These are phyloP conservation scores for Callospermophilus lateralis DNA, from an alignment of 2,113 vertebrate species.

Conservation along the genomic window DNA sequence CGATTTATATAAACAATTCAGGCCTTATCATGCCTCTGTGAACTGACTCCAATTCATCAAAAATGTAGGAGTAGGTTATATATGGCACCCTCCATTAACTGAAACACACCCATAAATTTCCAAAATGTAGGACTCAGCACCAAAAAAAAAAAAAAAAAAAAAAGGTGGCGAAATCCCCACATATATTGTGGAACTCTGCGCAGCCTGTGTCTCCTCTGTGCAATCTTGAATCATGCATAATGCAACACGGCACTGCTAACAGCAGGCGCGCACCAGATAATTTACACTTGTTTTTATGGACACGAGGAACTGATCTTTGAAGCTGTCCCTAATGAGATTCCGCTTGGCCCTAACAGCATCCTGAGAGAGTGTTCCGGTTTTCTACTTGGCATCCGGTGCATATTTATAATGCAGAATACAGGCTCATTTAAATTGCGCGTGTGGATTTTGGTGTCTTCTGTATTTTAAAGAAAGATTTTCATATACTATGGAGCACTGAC, in stretches of 20 bases:
- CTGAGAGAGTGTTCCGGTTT: constrained; percentile 87
- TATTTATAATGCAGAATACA: constrained; percentile 87
- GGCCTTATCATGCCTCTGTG: constrained; percentile 72
- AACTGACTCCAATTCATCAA: constrained; percentile 76
- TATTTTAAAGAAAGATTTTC: constrained; percentile 61
- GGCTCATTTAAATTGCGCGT: constrained; percentile 83
- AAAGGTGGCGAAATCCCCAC: constrained; percentile 68
- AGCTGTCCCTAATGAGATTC: constrained; percentile 92
- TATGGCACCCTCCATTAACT: constrained; percentile 78
- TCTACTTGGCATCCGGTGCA: constrained; percentile 86
- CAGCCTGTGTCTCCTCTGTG: constrained; percentile 77
- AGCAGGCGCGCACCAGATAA: constrained; percentile 91
- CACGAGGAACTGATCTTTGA: constrained; percentile 91
- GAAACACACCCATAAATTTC: constrained; percentile 84
- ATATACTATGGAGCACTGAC: constrained; percentile 33
- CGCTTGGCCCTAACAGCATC: constrained; percentile 90
- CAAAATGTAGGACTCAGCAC: constrained; percentile 82
- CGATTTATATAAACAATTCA: constrained; percentile 66
- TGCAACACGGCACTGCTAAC: constrained; percentile 89
- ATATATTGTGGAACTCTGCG: constrained; percentile 62
- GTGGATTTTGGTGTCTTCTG: constrained; percentile 77
- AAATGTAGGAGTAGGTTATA: constrained; percentile 77
- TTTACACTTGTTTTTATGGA: constrained; percentile 93
- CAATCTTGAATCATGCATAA: constrained; percentile 90
- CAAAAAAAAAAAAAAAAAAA: constrained; percentile 67